Conservation (phyloP, 64 coral and sea anemone species). For the Montipora capricornis region DNA sequence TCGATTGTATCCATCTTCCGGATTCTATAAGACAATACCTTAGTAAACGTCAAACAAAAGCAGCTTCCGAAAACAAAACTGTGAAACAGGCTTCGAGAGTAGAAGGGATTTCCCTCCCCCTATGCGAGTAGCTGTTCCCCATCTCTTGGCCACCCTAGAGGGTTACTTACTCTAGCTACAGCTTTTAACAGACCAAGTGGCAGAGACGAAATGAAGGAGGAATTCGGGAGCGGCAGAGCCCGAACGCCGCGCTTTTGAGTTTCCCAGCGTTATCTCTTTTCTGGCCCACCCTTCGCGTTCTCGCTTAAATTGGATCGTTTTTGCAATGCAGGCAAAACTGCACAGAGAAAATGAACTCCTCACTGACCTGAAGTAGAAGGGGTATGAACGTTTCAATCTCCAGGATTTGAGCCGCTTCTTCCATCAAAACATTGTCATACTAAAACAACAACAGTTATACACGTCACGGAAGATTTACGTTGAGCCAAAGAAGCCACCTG, state of each 20-base stretch:
- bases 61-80: neutral
- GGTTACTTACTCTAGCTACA: too few species aligned
- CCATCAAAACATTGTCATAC: conserved; percentile 99
- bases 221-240: too few species aligned
- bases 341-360: neutral
- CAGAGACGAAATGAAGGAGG: too few species aligned
- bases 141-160: too few species aligned
- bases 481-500: too few species aligned
- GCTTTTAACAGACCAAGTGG: too few species aligned
- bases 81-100: neutral
- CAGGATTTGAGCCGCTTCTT: conserved; percentile 95
- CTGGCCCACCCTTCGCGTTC: too few species aligned
- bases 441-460: neutral
- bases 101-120: too few species aligned
- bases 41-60: neutral
- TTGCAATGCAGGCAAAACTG: neutral
- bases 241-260: too few species aligned
- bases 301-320: too few species aligned
- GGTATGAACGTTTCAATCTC: conserved; percentile 99
- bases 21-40: conserved; percentile 56
- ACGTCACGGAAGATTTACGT: neutral
- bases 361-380: conserved; percentile 89
- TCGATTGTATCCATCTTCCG: conserved; percentile 97
- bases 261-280: too few species aligned
- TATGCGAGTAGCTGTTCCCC: too few species aligned